phyloP scores from a whole-genome alignment of 2,797 vertebrate species.

The Enteromius radiatus region DNA sequence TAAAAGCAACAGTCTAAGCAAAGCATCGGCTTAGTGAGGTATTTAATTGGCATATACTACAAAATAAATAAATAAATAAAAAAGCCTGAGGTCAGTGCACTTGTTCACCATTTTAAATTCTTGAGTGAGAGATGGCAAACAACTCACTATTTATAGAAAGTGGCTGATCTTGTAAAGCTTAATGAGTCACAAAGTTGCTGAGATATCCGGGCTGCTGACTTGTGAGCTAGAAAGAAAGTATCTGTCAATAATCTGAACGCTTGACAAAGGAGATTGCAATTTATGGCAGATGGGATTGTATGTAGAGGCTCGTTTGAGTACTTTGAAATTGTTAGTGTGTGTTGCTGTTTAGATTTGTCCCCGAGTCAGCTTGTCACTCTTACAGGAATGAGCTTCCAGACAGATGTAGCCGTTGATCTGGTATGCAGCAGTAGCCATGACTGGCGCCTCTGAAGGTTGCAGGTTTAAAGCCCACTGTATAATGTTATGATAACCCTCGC shows the following conservation, averaged over 20 bases:
- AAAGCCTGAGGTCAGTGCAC: slow-evolving; percentile 43
- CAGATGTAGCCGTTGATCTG: slow-evolving; percentile 54
- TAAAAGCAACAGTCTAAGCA: slow-evolving; percentile 30
- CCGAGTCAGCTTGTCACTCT: slow-evolving; percentile 35
- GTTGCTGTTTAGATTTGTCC: slow-evolving; percentile 40
- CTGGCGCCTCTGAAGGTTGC: slow-evolving; percentile 55
- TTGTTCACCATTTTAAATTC: slow-evolving; percentile 57
- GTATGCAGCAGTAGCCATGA: slow-evolving; percentile 54
- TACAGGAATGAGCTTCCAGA: slow-evolving; percentile 28
- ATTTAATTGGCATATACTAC: slow-evolving; percentile 33
- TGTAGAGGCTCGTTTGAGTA: slow-evolving; percentile 35
- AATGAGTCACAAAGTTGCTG: slow-evolving; percentile 52
- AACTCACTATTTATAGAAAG: slow-evolving; percentile 59
- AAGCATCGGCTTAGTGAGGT: slow-evolving; percentile 39
- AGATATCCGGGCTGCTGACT: slow-evolving; percentile 34
- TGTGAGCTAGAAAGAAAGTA: slow-evolving; percentile 21
- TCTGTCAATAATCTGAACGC: slow-evolving; percentile 43
- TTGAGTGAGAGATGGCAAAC: slow-evolving; percentile 48
- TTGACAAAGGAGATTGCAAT: slow-evolving; percentile 23
- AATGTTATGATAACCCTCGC: slow-evolving; percentile 58
- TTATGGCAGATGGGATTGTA: slow-evolving; percentile 25
- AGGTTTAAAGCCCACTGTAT: slow-evolving; percentile 54
- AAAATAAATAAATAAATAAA: not conserved
- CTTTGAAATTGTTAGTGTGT: slow-evolving; percentile 7
- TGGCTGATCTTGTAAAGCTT: slow-evolving; percentile 52